Base-by-base conservation (phyloP, 2,113 vertebrate genomes). In the Microcebus murinus region DNA sequence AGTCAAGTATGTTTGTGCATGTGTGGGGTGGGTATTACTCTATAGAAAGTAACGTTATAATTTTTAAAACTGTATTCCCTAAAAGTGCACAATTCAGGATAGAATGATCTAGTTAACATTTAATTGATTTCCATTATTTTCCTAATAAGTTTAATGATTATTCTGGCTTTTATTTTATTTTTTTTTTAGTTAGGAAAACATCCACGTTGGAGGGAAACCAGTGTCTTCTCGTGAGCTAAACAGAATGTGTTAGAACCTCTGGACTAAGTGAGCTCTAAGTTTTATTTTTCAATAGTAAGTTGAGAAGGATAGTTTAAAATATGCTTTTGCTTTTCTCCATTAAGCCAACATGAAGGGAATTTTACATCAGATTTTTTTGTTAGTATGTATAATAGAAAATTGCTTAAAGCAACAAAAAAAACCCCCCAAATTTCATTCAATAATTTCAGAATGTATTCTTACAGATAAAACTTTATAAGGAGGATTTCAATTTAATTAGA, bases 401-500 rank as follows among this genome's bases (percentile, higher is more conserved):
- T 12, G 0, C 76, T 87, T 63, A 92, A 92, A 92, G n/a, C 10
- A 48, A 25, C 15, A 82, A 42, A 85, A 76, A 76, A 17, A 31
- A 87, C n/a, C 9, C n/a, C 9, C 8, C 8, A 71, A 52, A 21
- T 89, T 77, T 6, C 3, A 57, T 74, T 89, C 14, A 80, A 13
- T 90, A 92, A 93, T 83, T 97, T 94, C 34, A 93, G 23, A 59
- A 94, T 94, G 39, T 63, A 11, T 88, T 94, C 27, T 95, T 70
- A 55, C 11, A 87, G 45, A 84, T 81, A 83, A 79, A 71, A 48
- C 6, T 36, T 87, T 76, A 27, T 10, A 59, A 79, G 39, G 21
- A 52, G 17, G 29, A 80, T 81, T 92, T 93, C 12, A 45, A 48
- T 76, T 89, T 87, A 91, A 87, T 77, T 63, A 39, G 15, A 25